These are phyloP conservation scores for Ptychochromis oligacanthus DNA, from an alignment of 2,113 vertebrate genomes.

Conservation along the genomic window DNA sequence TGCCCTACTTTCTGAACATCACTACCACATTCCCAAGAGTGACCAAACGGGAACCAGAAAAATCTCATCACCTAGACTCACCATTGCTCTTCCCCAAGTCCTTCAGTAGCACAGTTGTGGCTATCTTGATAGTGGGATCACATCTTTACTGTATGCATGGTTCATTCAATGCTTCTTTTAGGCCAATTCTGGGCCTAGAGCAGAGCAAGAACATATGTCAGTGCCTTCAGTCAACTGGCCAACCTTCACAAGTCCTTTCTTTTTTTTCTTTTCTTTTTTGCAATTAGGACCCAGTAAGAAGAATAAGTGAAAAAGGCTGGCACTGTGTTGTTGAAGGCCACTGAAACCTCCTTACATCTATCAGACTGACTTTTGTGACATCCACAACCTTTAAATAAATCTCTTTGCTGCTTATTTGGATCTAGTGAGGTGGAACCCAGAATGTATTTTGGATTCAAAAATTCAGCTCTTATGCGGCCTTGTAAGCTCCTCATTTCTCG, in stretches of 20 bases:
- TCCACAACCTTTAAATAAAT: slow-evolving; percentile 16
- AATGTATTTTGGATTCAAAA: slow-evolving; percentile 23
- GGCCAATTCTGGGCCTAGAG: neutral
- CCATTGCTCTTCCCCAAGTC: neutral
- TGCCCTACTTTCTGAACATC: slow-evolving; percentile 7
- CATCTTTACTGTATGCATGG: neutral
- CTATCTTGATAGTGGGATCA: neutral
- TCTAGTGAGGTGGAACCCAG: neutral
- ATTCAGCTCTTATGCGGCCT: neutral
- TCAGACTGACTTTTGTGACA: slow-evolving; percentile 27
- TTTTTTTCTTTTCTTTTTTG: too few species aligned
- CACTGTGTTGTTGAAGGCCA: neutral
- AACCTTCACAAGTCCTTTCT: neutral
- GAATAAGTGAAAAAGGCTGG: neutral
- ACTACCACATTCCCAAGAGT: neutral
- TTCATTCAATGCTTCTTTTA: neutral
- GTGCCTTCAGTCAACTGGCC: neutral
- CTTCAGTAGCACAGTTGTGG: neutral
- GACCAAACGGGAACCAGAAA: neutral
- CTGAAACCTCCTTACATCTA: neutral
- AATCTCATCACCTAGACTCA: neutral
- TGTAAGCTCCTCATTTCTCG: slow-evolving; percentile 12
- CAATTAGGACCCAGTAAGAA: neutral
- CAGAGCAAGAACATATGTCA: neutral
- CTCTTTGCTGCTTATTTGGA: slow-evolving; percentile 15